Evolutionary conservation across 2,113 vertebrate species (phyloP).

Genomic region (Meriones unguiculatus): DNA sequence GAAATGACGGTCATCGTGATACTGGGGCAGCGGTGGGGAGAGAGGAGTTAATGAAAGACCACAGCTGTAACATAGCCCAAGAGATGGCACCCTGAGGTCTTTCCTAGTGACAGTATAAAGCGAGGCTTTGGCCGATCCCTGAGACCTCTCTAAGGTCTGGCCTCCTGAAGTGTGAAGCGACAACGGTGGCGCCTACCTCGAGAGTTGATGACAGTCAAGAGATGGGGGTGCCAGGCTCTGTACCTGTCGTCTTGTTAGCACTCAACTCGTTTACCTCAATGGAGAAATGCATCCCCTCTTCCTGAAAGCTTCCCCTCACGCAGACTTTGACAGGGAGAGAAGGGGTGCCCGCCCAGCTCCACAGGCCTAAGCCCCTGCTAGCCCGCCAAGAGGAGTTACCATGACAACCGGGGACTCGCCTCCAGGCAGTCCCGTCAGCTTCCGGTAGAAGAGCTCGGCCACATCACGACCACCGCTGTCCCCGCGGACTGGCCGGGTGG

Average conservation of each 20-base stretch:
- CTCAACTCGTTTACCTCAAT: background rate
- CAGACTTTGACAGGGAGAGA: background rate
- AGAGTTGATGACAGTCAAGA: background rate
- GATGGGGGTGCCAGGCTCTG: no score
- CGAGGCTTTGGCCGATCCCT: background rate
- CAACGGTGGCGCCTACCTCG: background rate
- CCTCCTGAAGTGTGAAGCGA: background rate
- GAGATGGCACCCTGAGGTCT: background rate
- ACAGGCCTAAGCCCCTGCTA: background rate
- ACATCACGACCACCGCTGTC: conserved; percentile 85
- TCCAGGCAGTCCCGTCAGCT: conserved; percentile 89
- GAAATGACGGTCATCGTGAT: conserved; percentile 88
- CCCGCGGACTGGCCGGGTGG: conserved; percentile 87
- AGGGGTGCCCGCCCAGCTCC: background rate
- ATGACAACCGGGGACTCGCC: conserved; percentile 94
- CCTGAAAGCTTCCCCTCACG: background rate
- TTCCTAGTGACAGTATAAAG: background rate
- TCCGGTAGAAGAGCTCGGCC: conserved; percentile 89
- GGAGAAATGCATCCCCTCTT: background rate
- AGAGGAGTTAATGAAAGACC: background rate
- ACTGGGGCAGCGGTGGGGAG: conserved; percentile 72
- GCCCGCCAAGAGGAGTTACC: conserved; percentile 81
- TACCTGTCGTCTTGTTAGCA: background rate
- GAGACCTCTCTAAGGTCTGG: background rate
- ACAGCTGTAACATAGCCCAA: background rate